A percentile compares a stretch with the other conserved stretches of the same genome.
Evolutionary conservation across 2,797 vertebrate genomes (phyloP).

Genomic region (Denticeps clupeoides): DNA sequence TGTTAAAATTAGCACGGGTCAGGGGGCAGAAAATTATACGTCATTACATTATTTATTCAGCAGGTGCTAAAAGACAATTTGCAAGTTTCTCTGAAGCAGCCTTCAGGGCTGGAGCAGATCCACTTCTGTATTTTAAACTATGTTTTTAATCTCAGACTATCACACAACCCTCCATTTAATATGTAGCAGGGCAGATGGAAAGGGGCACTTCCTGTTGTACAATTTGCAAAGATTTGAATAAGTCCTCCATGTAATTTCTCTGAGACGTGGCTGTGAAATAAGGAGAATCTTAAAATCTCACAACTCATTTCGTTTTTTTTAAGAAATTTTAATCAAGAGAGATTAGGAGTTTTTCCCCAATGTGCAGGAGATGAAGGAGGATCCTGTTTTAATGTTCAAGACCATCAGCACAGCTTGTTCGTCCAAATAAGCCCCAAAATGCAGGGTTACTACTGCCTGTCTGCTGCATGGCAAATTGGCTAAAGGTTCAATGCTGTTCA

Average conservation of each 20-base stretch:
- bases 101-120: too few relatives aligned
- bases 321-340: conserved; percentile 47
- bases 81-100: too few relatives aligned
- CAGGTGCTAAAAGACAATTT: too few relatives aligned
- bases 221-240: conserved; percentile 44
- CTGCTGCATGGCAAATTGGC: too few relatives aligned
- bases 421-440: too few relatives aligned
- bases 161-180: conserved; percentile 3
- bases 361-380: conserved; percentile 28
- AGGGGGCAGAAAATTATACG: too few relatives aligned
- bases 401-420: conserved; percentile 35
- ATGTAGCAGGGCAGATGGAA: conserved; percentile 6
- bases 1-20: too few relatives aligned
- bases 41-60: too few relatives aligned
- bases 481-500: too few relatives aligned
- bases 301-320: conserved; percentile 41
- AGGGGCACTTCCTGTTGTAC: conserved; percentile 10
- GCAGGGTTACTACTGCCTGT: too few relatives aligned
- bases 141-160: background rate
- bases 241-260: conserved; percentile 38
- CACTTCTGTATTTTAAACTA: background rate
- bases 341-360: conserved; percentile 42
- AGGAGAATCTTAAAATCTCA: conserved; percentile 35
- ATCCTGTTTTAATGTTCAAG: conserved; percentile 36
- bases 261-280: conserved; percentile 17